phyloP scores from a whole-genome alignment of 2,888 invertebrate genomes.

The Oligia fasciuncula region DNA sequence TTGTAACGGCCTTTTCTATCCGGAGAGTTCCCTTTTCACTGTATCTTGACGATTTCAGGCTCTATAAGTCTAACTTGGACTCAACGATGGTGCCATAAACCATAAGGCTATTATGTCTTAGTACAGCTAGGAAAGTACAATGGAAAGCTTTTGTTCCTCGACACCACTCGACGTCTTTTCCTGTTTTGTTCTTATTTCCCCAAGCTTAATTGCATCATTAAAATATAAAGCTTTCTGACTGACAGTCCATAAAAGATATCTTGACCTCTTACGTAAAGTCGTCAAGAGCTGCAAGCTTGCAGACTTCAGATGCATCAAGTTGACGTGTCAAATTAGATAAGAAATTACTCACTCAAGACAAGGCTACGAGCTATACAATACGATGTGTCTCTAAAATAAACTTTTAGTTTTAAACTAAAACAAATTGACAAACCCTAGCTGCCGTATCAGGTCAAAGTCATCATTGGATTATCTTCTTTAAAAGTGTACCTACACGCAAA shows the following conservation, averaged over 20 bases:
- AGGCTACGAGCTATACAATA: not conserved
- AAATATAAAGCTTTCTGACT: slow-evolving; percentile 6
- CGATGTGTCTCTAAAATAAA: slow-evolving; percentile 10
- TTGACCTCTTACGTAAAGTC: slow-evolving; percentile 37
- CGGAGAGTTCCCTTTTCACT: not conserved
- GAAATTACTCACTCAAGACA: slow-evolving; percentile 28
- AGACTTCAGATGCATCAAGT: slow-evolving; percentile 34
- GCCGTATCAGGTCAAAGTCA: not conserved
- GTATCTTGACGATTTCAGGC: not conserved
- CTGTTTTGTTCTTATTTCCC: slow-evolving; percentile 1
- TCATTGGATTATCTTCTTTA: not conserved
- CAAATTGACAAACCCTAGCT: not conserved
- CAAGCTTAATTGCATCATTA: not conserved
- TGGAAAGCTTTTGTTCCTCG: not conserved
- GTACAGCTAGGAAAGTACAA: not conserved
- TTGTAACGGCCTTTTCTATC: not conserved
- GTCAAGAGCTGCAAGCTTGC: slow-evolving; percentile 18
- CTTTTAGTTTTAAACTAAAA: not conserved
- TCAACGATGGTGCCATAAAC: not conserved
- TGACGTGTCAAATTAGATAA: slow-evolving; percentile 45
- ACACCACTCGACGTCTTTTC: not conserved
- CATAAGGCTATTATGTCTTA: not conserved
- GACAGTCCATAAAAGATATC: slow-evolving; percentile 1
- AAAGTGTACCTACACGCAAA: not conserved
- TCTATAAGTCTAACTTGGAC: not conserved